phyloP scores from a whole-genome alignment of 1,140 invertebrate species.

The Ganaspis sp. region DNA sequence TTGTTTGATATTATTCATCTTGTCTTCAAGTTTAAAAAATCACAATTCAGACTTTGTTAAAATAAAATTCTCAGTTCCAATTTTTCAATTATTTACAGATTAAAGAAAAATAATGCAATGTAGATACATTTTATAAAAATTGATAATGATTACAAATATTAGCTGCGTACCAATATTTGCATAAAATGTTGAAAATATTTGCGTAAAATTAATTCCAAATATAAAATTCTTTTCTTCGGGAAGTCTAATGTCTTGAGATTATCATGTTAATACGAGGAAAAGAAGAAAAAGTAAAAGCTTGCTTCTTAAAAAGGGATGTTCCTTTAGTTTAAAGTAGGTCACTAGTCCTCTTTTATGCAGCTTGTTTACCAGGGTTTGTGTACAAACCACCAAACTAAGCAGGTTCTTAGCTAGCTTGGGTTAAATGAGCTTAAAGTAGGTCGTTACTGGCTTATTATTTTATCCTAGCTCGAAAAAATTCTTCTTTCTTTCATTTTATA shows the following conservation, averaged over 20 bases:
- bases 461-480: neutral
- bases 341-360: slow-evolving; percentile 18
- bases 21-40: too few relatives aligned
- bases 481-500: neutral
- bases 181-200: too few relatives aligned
- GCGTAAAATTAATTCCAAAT: neutral
- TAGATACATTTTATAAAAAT: too few relatives aligned
- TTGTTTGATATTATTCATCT: too few relatives aligned
- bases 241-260: neutral
- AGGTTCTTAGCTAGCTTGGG: neutral
- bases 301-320: neutral
- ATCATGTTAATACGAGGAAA: neutral
- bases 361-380: slow-evolving; percentile 24
- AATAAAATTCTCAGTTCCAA: too few relatives aligned
- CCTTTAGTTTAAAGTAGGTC: slow-evolving; percentile 16
- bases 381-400: slow-evolving; percentile 18
- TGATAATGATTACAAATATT: too few relatives aligned
- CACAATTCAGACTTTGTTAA: too few relatives aligned
- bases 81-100: too few relatives aligned
- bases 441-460: slow-evolving; percentile 3
- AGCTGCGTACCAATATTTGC: too few relatives aligned
- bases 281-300: neutral
- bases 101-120: too few relatives aligned
- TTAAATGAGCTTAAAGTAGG: slow-evolving; percentile 25
- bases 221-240: neutral